phyloP scores from a whole-genome alignment of 2,113 vertebrate species.

The Elachura formosa region DNA sequence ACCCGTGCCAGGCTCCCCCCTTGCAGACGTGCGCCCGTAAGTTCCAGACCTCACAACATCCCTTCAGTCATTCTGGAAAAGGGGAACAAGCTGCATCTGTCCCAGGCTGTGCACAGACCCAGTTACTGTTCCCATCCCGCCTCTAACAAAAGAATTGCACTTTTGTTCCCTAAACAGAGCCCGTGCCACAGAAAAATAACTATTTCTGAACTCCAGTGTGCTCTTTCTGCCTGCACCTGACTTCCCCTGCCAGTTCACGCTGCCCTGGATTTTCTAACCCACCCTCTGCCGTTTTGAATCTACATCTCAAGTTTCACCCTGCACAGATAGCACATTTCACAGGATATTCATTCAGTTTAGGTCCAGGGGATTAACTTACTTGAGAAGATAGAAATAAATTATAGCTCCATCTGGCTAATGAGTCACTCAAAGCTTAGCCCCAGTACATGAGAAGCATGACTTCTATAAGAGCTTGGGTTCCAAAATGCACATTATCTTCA shows the following conservation, averaged over 20 bases:
- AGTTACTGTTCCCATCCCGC: background rate
- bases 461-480: background rate
- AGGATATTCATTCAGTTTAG: background rate
- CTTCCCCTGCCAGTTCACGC: background rate
- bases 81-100: conserved; percentile 24
- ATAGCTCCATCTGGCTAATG: conserved; percentile 26
- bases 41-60: background rate
- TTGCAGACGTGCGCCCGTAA: background rate
- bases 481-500: background rate
- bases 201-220: background rate
- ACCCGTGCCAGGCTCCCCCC: background rate
- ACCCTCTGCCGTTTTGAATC: background rate
- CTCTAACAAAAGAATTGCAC: conserved; percentile 26
- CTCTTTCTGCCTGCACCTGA: background rate
- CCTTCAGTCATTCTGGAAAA: background rate
- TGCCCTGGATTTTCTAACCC: background rate
- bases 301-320: background rate
- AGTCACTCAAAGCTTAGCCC: conserved; percentile 4
- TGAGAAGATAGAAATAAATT: conserved; percentile 28
- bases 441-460: background rate
- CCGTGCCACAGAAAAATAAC: background rate
- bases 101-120: background rate
- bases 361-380: conserved; percentile 16
- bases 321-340: background rate
- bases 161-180: background rate